A percentile compares a stretch with the other conserved stretches of the same genome.
Evolutionary conservation across 2,888 invertebrate species (phyloP).

Genomic region (Carabus problematicus): DNA sequence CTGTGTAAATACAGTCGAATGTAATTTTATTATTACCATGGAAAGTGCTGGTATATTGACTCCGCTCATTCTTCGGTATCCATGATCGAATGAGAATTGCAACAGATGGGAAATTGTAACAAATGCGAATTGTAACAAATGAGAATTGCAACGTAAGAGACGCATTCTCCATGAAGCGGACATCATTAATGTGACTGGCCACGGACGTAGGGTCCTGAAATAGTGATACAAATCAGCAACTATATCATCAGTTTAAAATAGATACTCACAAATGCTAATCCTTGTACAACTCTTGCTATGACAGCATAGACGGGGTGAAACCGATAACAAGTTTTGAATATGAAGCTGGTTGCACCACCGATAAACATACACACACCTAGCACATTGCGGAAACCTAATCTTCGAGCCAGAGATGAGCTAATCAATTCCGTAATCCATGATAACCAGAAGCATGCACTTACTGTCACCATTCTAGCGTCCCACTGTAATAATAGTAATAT

Average conservation of each 20-base stretch:
- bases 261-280: slow-evolving; percentile 57
- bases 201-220: slow-evolving; percentile 51
- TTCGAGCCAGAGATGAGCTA: slow-evolving; percentile 56
- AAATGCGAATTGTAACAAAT: too few relatives aligned
- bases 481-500: slow-evolving; percentile 7
- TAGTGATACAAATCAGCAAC: background rate
- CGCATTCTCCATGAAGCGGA: too few relatives aligned
- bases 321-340: slow-evolving; percentile 56
- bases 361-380: slow-evolving; percentile 56
- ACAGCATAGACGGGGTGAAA: slow-evolving; percentile 53
- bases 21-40: too few relatives aligned
- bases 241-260: background rate
- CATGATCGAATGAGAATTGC: too few relatives aligned
- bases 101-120: too few relatives aligned
- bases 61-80: slow-evolving; percentile 53
- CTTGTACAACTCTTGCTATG: slow-evolving; percentile 57
- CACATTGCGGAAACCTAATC: slow-evolving; percentile 58
- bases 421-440: slow-evolving; percentile 59
- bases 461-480: slow-evolving; percentile 50
- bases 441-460: slow-evolving; percentile 59
- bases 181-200: slow-evolving; percentile 58
- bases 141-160: too few relatives aligned
- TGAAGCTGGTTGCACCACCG: slow-evolving; percentile 56
- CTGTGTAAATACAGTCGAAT: too few relatives aligned
- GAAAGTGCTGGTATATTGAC: slow-evolving; percentile 52